phyloP scores from a whole-genome alignment of 2,113 vertebrate species.

The Channa maculata region DNA sequence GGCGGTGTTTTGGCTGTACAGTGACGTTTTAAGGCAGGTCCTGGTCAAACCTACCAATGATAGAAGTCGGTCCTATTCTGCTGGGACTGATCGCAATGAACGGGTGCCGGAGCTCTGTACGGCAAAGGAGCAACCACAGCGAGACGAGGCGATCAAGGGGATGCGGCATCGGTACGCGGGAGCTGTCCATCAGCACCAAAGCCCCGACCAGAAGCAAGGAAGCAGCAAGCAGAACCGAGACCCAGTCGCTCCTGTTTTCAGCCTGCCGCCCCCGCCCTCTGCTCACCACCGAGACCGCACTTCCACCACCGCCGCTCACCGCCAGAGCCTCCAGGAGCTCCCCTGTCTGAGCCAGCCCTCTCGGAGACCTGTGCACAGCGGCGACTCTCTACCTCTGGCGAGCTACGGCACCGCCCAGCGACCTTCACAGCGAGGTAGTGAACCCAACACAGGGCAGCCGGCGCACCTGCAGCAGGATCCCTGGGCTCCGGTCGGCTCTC shows the following conservation, averaged over 20 bases:
- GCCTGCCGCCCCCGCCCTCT: slow-evolving; percentile 81
- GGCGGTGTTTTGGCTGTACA: slow-evolving; percentile 78
- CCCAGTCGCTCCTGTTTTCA: slow-evolving; percentile 74
- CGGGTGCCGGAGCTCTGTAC: slow-evolving; percentile 79
- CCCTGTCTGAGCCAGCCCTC: slow-evolving; percentile 79
- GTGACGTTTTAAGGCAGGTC: slow-evolving; percentile 85
- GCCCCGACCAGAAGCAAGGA: slow-evolving; percentile 60
- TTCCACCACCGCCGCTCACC: slow-evolving; percentile 67
- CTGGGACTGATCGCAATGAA: slow-evolving; percentile 81
- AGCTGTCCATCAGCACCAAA: slow-evolving; percentile 80
- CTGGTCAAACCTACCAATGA: slow-evolving; percentile 83
- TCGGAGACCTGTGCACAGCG: slow-evolving; percentile 72
- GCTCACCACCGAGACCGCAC: slow-evolving; percentile 78
- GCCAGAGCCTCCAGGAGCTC: slow-evolving; percentile 80
- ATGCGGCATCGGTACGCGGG: slow-evolving; percentile 83
- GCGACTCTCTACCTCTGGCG: slow-evolving; percentile 73
- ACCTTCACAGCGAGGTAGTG: slow-evolving; percentile 60
- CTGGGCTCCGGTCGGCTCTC: slow-evolving; percentile 76
- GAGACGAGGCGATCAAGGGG: slow-evolving; percentile 82
- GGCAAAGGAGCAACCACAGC: slow-evolving; percentile 80
- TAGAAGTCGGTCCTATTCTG: slow-evolving; percentile 80
- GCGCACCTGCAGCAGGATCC: slow-evolving; percentile 75
- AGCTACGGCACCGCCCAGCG: slow-evolving; percentile 71
- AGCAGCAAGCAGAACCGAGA: slow-evolving; percentile 64
- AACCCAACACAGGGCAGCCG: slow-evolving; percentile 62